Conservation (phyloP, 2,797 vertebrate genomes). For the Sebastolobus altivelis region DNA sequence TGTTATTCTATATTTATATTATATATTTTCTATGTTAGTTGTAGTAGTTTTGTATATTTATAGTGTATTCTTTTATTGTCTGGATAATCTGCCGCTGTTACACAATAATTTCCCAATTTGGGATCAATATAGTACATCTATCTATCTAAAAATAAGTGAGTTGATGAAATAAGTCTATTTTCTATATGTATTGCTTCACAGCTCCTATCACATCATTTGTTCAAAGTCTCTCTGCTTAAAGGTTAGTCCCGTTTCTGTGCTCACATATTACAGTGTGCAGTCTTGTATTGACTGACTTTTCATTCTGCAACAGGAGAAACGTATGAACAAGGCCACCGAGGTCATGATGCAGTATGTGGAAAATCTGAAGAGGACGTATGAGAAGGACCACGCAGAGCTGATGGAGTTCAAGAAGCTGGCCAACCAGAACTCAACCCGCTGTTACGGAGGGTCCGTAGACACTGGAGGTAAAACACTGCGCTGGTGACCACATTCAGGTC, state of each 20-base stretch:
- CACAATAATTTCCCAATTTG: no score
- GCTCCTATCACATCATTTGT: neutral
- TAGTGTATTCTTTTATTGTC: no score
- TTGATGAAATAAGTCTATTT: no score
- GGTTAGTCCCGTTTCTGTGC: neutral
- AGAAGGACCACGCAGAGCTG: conserved; percentile 97
- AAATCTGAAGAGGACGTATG: conserved; percentile 97
- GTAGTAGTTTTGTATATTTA: no score
- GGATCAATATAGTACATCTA: no score
- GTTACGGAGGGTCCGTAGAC: conserved; percentile 90
- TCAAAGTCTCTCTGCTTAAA: neutral
- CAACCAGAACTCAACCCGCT: conserved; percentile 97
- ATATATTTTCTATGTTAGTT: no score
- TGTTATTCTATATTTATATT: no score
- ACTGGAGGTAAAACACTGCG: conserved; percentile 76
- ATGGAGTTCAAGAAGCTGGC: conserved; percentile 98
- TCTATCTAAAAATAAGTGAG: no score
- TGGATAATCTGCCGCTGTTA: no score
- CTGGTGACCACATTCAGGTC: neutral
- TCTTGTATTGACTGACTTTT: conserved; percentile 1
- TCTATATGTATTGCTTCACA: no score
- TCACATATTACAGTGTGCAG: no score
- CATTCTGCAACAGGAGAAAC: conserved; percentile 90
- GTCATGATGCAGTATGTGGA: conserved; percentile 99
- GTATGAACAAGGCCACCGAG: conserved; percentile 98